Base-by-base conservation (phyloP, 2,888 invertebrate genomes). In the Xanthostigma xanthostigma region DNA sequence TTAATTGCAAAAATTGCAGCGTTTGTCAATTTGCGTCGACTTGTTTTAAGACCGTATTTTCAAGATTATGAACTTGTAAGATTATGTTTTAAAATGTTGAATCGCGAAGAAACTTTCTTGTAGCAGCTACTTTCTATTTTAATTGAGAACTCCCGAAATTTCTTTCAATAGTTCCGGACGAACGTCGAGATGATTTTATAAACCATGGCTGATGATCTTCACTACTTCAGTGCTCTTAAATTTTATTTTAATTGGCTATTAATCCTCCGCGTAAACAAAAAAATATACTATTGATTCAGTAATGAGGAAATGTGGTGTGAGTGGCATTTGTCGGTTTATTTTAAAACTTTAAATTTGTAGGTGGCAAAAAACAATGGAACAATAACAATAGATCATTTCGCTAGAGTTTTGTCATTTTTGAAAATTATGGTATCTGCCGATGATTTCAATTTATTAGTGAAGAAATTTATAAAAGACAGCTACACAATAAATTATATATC, bases 401-500 rank as follows among this genome's bases (percentile, higher is more conserved):
- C 79, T 0, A 74, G 86, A 51, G 76, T 88, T 49, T 67, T 88
- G 12, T 76, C 78, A 59, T 84, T 81, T 64, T 68, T 86, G 59
- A 79, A 80, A 46, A 75, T 87, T 51, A 67, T 77, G 34, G 65
- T 87, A 13, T 79, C 81, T 0, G 70, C 81, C 2, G 77, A 81
- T 13, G 87, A 88, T 65, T 84, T 84, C 63, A 72, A 79, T 57
- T 65, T 88, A 42, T 67, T 88, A 11, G 73, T 87, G 48, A 82
- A 84, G 57, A 78, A 81, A 57, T 88, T 82, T 65, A 73, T 84
- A 57, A 84, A 81, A 61, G 81, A 85, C 64, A 76, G 79, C 2
- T 86, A 84, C 64, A 80, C 84, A 27, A 67, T 88, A 2, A 87
- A 87, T 66, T 88, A 87, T 59, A 74, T 85, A 9, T 83, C 83